Percentiles rank a stretch among this genome's conserved stretches.
Evolutionary conservation across 2,888 invertebrate species (phyloP).

Genomic region (Lasius fuliginosus): DNA sequence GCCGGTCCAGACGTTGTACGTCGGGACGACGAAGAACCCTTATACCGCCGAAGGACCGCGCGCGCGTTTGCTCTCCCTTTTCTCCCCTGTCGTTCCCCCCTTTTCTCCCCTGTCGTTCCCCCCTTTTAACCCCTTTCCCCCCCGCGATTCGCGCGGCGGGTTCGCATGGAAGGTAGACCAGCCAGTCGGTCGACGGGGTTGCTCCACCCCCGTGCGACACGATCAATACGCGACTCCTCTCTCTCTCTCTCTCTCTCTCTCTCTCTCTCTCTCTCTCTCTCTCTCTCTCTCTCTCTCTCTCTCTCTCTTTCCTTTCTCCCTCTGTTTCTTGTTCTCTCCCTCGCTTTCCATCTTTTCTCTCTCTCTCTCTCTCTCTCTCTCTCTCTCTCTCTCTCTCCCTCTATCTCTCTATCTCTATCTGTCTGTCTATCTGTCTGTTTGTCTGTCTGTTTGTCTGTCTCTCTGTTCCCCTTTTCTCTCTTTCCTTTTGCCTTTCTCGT

Average conservation of each 20-base stretch:
- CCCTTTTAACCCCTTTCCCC: slow-evolving; percentile 59
- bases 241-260: slow-evolving; percentile 67
- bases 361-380: background rate
- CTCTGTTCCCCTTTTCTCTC: too few species aligned
- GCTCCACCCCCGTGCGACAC: slow-evolving; percentile 85
- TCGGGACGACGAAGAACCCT: slow-evolving; percentile 65
- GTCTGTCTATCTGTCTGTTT: slow-evolving; percentile 31
- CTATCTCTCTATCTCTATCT: background rate
- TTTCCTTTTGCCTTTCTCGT: too few species aligned
- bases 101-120: slow-evolving; percentile 58
- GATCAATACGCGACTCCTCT: slow-evolving; percentile 85
- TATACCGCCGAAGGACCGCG: slow-evolving; percentile 63
- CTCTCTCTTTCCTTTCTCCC: slow-evolving; percentile 37
- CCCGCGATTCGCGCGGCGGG: slow-evolving; percentile 65
- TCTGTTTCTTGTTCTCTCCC: slow-evolving; percentile 53
- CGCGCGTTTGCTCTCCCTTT: slow-evolving; percentile 54
- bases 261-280: slow-evolving; percentile 55
- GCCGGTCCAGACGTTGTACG: slow-evolving; percentile 58
- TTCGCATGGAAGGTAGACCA: slow-evolving; percentile 78
- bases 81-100: slow-evolving; percentile 58
- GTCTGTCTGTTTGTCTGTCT: too few species aligned
- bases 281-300: slow-evolving; percentile 15
- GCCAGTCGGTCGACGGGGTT: slow-evolving; percentile 83
- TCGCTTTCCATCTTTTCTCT: slow-evolving; percentile 61
- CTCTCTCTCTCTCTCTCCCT: too few species aligned